Evolutionary conservation across 2,797 vertebrate genomes (phyloP).

Genomic region (Hapalemur alaotrensis): DNA sequence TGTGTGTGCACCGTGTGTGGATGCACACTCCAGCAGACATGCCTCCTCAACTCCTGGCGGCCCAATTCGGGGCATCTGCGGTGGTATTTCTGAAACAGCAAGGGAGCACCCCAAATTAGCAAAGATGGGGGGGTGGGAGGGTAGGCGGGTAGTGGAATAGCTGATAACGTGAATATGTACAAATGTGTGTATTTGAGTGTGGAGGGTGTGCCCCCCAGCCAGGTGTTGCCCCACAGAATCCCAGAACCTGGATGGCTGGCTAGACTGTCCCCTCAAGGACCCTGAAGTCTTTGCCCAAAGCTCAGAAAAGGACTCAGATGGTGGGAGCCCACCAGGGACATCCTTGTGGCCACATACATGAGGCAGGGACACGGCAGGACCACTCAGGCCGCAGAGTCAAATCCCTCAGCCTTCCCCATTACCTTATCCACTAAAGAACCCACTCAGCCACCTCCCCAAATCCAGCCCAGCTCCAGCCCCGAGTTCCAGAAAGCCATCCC

Average conservation of each 20-base stretch:
- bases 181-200: background rate
- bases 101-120: background rate
- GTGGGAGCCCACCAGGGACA: no score
- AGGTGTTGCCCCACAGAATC: background rate
- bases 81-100: background rate
- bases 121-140: background rate
- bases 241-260: background rate
- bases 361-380: background rate
- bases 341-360: background rate
- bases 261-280: background rate
- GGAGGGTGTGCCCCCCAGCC: background rate
- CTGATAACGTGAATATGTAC: background rate
- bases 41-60: background rate
- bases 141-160: background rate
- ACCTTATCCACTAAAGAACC: background rate
- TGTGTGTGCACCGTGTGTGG: background rate
- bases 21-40: background rate
- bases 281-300: background rate
- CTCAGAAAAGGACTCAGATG: background rate
- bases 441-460: background rate
- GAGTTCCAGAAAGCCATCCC: background rate
- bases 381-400: background rate
- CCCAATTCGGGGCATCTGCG: background rate
- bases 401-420: background rate
- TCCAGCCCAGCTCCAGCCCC: background rate